Conservation (phyloP, 2,797 vertebrate genomes). For the Pempheris klunzingeri region DNA sequence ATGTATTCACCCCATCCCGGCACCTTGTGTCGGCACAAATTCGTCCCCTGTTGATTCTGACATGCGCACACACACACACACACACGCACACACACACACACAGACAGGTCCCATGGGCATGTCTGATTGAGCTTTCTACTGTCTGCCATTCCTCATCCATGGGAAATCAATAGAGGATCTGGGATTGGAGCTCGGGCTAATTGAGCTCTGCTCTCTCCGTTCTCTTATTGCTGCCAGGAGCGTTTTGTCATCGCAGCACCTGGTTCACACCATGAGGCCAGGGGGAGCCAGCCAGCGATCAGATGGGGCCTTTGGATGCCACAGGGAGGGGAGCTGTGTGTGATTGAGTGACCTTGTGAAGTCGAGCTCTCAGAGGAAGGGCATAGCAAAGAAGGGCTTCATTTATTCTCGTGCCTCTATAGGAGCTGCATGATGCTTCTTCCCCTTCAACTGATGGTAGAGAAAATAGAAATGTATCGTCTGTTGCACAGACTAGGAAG, state of each 20-base stretch:
- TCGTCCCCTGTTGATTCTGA: conserved; percentile 70
- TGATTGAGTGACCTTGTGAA: conserved; percentile 75
- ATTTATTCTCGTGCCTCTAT: conserved; percentile 52
- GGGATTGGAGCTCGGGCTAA: conserved; percentile 85
- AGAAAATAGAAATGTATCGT: conserved; percentile 31
- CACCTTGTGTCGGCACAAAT: conserved; percentile 55
- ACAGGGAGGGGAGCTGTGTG: conserved; percentile 55
- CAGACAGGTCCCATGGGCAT: conserved; percentile 71
- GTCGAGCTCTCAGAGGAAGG: conserved; percentile 53
- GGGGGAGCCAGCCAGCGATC: conserved; percentile 61
- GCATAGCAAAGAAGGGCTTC: conserved; percentile 36
- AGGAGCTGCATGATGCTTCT: conserved; percentile 33
- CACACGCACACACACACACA: conserved; percentile 15
- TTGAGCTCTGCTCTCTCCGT: conserved; percentile 84
- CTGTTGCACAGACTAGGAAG: conserved; percentile 11
- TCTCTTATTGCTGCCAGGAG: conserved; percentile 83
- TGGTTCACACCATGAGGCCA: conserved; percentile 76
- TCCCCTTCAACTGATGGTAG: conserved; percentile 20
- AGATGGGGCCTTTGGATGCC: conserved; percentile 68
- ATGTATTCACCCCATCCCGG: conserved; percentile 61
- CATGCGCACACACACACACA: conserved; percentile 1
- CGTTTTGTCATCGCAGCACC: conserved; percentile 83
- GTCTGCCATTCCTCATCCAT: conserved; percentile 85
- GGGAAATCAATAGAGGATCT: conserved; percentile 86
- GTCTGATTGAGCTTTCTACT: conserved; percentile 86